These are phyloP conservation scores for Trypoxylon attenuatum DNA, from an alignment of 2,888 invertebrate genomes.

Conservation along the genomic window DNA sequence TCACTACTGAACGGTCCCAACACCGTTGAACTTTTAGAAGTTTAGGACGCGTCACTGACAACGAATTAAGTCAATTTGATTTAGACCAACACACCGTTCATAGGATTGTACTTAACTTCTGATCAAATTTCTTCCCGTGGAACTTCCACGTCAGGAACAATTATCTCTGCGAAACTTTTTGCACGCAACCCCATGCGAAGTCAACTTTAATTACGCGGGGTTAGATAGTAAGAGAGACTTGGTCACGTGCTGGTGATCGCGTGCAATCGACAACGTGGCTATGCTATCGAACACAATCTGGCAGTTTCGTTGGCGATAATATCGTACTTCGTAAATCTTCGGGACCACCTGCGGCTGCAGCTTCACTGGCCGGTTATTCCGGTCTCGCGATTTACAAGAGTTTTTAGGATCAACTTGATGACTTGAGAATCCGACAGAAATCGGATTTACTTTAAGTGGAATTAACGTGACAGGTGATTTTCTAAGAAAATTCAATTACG, in stretches of 20 bases:
- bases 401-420: no score
- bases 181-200: not conserved
- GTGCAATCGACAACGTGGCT: not conserved
- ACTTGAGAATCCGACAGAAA: no score
- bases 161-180: not conserved
- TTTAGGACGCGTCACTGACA: no score
- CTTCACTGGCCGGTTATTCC: not conserved
- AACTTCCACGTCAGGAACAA: not conserved
- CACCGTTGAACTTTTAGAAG: no score
- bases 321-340: slow-evolving; percentile 22
- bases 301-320: slow-evolving; percentile 18
- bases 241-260: no score
- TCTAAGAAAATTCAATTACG: no score
- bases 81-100: no score
- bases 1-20: no score
- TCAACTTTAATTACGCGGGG: not conserved
- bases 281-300: slow-evolving; percentile 1
- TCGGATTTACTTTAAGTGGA: no score
- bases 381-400: not conserved
- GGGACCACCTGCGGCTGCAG: slow-evolving; percentile 7
- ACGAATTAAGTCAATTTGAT: no score
- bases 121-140: not conserved
- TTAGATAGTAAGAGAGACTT: not conserved
- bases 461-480: no score
- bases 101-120: no score